These are phyloP conservation scores for Coryphaenoides rupestris DNA, from an alignment of 2,113 vertebrate species.

Conservation along the genomic window DNA sequence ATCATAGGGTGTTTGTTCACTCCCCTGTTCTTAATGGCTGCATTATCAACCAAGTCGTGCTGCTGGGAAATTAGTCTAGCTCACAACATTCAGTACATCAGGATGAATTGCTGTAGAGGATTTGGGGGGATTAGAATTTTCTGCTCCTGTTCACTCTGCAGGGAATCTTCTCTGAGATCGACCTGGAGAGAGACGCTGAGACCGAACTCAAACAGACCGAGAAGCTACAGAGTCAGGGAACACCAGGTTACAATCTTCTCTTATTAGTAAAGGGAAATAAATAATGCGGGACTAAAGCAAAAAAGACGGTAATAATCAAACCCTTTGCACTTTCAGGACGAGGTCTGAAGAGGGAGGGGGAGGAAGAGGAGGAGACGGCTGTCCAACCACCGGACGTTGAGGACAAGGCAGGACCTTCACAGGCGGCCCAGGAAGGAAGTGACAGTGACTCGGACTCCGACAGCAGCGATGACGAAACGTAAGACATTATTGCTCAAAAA, in stretches of 20 bases:
- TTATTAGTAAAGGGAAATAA: neutral
- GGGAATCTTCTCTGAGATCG: constrained; percentile 85
- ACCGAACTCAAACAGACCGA: constrained; percentile 84
- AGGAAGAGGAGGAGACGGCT: constrained; percentile 21
- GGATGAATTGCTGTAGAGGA: too few relatives aligned
- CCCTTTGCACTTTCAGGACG: constrained; percentile 29
- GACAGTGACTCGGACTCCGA: constrained; percentile 72
- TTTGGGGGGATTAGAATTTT: too few relatives aligned
- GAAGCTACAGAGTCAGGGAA: constrained; percentile 60
- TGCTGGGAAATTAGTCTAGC: too few relatives aligned
- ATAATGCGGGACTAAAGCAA: too few relatives aligned
- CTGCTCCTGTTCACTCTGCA: constrained; percentile 41
- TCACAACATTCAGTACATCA: too few relatives aligned
- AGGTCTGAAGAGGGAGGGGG: constrained; percentile 49
- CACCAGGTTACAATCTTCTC: constrained; percentile 35
- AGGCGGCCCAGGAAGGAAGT: constrained; percentile 43
- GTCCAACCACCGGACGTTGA: constrained; percentile 18
- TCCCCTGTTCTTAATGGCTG: too few relatives aligned
- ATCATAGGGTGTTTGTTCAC: too few relatives aligned
- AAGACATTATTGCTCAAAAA: constrained; percentile 21
- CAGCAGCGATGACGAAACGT: constrained; percentile 82
- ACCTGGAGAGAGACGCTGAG: constrained; percentile 81
- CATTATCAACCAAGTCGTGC: too few relatives aligned
- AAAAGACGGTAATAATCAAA: too few relatives aligned
- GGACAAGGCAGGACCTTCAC: constrained; percentile 46